phyloP scores from a whole-genome alignment of 2,888 invertebrate species.

The Homarus gammarus region DNA sequence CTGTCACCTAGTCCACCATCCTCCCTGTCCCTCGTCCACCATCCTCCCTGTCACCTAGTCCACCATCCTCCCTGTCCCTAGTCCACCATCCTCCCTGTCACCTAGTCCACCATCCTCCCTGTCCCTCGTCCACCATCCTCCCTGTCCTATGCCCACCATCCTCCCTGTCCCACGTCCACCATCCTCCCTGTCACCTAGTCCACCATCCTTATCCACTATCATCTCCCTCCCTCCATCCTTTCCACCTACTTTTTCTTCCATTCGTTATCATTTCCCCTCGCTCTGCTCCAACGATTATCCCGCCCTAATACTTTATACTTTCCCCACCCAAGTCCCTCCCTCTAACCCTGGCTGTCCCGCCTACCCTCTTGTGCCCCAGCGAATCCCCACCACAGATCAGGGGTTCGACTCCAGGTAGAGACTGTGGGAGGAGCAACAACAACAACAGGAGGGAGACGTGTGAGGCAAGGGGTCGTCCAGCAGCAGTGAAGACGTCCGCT shows the following conservation, averaged over 20 bases:
- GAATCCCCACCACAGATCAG: no score
- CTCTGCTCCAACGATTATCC: neutral
- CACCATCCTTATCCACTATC: neutral
- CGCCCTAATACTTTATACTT: neutral
- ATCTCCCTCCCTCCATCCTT: no score
- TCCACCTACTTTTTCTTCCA: no score
- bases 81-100: no score
- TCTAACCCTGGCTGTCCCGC: neutral
- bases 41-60: no score
- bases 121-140: neutral
- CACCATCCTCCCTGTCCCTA: no score
- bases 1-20: neutral
- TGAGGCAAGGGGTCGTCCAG: no score
- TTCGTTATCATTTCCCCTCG: neutral
- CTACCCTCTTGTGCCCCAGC: neutral
- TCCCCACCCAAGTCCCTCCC: no score
- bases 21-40: neutral
- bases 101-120: neutral
- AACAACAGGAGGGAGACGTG: no score
- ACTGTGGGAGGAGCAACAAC: no score
- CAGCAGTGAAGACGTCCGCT: no score
- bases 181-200: neutral
- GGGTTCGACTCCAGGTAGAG: no score
- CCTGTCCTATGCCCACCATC: neutral
- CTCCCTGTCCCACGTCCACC: neutral